Percentiles rank a stretch among this genome's conserved stretches.
phyloP scores from a whole-genome alignment of 1,140 invertebrate genomes.

The Trinorchestia longiramus region DNA sequence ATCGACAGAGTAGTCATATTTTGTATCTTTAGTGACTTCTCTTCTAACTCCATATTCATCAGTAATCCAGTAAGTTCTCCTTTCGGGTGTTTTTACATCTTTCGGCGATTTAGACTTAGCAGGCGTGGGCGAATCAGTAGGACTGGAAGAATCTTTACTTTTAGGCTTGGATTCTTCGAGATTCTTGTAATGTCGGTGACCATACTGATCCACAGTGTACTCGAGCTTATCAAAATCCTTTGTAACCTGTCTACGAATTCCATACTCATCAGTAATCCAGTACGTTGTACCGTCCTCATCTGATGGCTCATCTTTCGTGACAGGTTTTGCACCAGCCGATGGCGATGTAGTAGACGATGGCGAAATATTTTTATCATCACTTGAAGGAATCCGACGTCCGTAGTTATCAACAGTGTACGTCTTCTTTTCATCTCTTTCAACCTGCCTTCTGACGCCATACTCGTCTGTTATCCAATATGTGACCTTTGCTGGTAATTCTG shows the following conservation, averaged over 20 bases:
- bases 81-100: background rate
- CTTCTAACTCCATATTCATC: background rate
- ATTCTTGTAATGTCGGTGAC: background rate
- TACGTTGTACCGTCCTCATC: background rate
- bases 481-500: background rate
- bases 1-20: background rate
- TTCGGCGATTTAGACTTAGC: background rate
- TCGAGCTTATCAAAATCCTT: background rate
- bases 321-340: background rate
- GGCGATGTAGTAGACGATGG: background rate
- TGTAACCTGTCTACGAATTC: slow-evolving; percentile 11
- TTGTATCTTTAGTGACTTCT: background rate
- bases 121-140: background rate
- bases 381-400: background rate
- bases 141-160: background rate
- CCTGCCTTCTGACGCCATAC: slow-evolving; percentile 12
- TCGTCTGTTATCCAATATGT: slow-evolving; percentile 19
- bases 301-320: background rate
- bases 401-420: slow-evolving; percentile 12
- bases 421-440: background rate
- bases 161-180: background rate
- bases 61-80: background rate
- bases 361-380: background rate
- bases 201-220: slow-evolving; percentile 22
- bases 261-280: slow-evolving; percentile 40